Evolutionary conservation across 2,113 vertebrate genomes (phyloP), one percentile per base, ranked within the genome.

Genomic region (Pan troglodytes): DNA sequence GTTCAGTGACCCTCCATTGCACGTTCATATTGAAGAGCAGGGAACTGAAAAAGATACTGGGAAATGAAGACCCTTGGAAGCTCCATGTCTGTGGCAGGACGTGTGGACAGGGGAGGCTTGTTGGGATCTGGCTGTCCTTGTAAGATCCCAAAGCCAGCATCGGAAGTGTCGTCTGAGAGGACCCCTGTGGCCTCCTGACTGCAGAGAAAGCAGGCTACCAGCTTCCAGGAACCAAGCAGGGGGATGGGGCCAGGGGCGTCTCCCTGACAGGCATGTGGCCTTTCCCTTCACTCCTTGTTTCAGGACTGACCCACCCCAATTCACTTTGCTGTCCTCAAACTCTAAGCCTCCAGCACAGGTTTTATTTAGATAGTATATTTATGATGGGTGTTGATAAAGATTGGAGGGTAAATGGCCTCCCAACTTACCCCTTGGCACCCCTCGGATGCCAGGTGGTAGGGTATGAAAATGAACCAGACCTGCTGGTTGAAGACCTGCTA

Each of bases 221-320:
- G 55, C 48, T 85, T 40, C 70, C 61, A 59, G 90, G 70, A 16
- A 52, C 32, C n/a, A 25, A 32, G 32, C 67, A 0, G 18, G 16
- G 20, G 17, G 0, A 0, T 14, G 14, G 9, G 35, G 14, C 20
- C 32, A 25, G 16, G 13, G 23, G 4, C 0, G 0, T 38, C 87
- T 68, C n/a, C 11, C 52, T 35, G 35, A 68, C 0, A 43, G 23
- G 16, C 38, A 2, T 0, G 8, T 73, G 55, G 35, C 25, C 70
- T 85, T 72, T 85, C 32, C 40, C 52, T 52, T 57, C 23, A 13
- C 20, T 23, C 5, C 38, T 67, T 52, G 18, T n/a, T 43, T 52
- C 38, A 13, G 27, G 52, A 50, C 52, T 68, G 23, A 32, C 9
- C 61, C 9, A 14, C 32, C 59, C 43, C 35, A 6, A 8, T 8